A percentile compares a stretch with the other conserved stretches of the same genome.
Conservation (phyloP, 2,113 vertebrate species). For the Caretta caretta region DNA sequence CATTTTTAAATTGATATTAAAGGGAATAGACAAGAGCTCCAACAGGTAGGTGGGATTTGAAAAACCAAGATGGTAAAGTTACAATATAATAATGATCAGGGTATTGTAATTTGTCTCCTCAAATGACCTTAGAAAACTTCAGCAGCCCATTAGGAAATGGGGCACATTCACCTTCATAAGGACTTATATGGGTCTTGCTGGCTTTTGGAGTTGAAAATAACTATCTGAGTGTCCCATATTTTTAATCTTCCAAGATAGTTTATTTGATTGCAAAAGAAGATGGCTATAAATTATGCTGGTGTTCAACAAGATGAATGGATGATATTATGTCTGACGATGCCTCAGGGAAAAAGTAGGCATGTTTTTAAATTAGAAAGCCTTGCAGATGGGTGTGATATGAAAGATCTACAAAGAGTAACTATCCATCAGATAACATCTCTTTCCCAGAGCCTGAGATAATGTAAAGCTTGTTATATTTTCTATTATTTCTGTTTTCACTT, state of each 20-base stretch:
- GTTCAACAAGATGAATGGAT: not conserved
- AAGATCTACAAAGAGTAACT: not conserved
- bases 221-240: not conserved
- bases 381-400: not conserved
- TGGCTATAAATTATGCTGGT: not conserved
- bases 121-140: not conserved
- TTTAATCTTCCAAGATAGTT: not conserved
- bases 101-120: not conserved
- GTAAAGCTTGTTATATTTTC: not conserved
- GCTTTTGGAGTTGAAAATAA: constrained; percentile 1
- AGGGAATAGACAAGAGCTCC: not conserved
- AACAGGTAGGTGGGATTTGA: not conserved
- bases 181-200: not conserved
- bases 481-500: not conserved
- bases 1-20: not conserved
- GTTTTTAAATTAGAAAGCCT: not conserved
- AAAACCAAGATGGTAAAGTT: not conserved
- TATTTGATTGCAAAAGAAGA: not conserved
- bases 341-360: not conserved
- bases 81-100: not conserved
- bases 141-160: not conserved
- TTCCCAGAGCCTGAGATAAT: not conserved
- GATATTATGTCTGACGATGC: not conserved
- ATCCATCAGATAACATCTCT: not conserved
- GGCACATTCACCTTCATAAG: not conserved